Conservation (phyloP, 2,888 invertebrate genomes). For the Lochmaea crataegi region DNA sequence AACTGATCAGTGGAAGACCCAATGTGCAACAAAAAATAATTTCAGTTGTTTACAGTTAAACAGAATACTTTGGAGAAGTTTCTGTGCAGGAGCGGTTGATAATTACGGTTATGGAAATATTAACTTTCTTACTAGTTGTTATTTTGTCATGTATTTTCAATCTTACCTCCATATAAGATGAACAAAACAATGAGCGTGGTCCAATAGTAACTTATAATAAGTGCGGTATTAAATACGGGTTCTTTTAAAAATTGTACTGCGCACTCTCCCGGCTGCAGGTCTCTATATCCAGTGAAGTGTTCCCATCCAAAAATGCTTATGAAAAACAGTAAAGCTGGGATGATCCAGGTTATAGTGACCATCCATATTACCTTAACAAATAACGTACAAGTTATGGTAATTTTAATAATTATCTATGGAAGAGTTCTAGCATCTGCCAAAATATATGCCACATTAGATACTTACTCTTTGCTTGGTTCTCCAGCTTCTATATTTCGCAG, state of each 20-base stretch:
- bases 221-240: conserved; percentile 95
- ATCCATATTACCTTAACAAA: conserved; percentile 81
- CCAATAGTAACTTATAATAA: conserved; percentile 88
- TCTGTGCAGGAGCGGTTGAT: no score
- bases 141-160: not conserved
- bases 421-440: not conserved
- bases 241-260: conserved; percentile 98
- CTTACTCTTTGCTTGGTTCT: conserved; percentile 82
- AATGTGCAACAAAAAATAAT: no score
- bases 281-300: conserved; percentile 93
- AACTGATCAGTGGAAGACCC: no score
- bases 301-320: conserved; percentile 99
- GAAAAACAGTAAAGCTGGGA: conserved; percentile 95
- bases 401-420: no score
- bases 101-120: no score
- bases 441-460: no score
- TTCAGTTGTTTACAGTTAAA: no score
- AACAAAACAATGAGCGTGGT: conserved; percentile 92
- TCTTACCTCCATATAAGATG: conserved; percentile 87
- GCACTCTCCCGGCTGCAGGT: conserved; percentile 88
- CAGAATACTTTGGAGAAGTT: no score
- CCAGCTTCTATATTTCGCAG: conserved; percentile 97
- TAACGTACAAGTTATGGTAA: not conserved
- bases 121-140: no score
- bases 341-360: conserved; percentile 96